These are phyloP conservation scores for Zaprionus lineosus DNA, from an alignment of 2,888 invertebrate genomes.

Conservation along the genomic window DNA sequence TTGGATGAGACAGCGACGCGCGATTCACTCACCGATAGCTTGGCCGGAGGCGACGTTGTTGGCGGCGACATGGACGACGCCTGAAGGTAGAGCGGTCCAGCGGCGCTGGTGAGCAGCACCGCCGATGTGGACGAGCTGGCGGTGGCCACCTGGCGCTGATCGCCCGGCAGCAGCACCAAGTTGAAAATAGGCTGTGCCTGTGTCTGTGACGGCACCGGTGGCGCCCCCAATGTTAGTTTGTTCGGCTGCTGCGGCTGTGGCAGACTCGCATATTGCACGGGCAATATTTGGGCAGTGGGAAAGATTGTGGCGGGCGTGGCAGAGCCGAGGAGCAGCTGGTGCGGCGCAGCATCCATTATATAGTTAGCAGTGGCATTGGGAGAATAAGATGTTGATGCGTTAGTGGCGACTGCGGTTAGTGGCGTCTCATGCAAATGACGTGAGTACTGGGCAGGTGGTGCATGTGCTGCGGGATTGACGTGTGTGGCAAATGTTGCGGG, in stretches of 20 bases:
- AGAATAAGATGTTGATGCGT: slow-evolving; percentile 75
- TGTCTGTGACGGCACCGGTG: slow-evolving; percentile 21
- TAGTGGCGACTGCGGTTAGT: slow-evolving; percentile 71
- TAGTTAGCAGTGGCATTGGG: slow-evolving; percentile 57
- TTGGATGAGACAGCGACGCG: slow-evolving; percentile 26
- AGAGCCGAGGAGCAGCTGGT: slow-evolving; percentile 52
- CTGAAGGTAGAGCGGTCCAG: slow-evolving; percentile 57
- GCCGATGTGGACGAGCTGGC: slow-evolving; percentile 44
- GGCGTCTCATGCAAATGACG: slow-evolving; percentile 68
- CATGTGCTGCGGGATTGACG: too few relatives aligned
- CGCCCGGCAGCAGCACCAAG: slow-evolving; percentile 73
- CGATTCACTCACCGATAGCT: slow-evolving; percentile 82
- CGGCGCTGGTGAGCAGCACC: slow-evolving; percentile 33
- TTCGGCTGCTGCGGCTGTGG: slow-evolving; percentile 82
- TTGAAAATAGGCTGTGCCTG: slow-evolving; percentile 60
- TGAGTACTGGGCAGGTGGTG: slow-evolving; percentile 46
- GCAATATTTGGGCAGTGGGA: slow-evolving; percentile 82
- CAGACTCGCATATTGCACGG: slow-evolving; percentile 82
- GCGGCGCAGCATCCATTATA: slow-evolving; percentile 57
- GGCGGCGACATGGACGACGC: slow-evolving; percentile 34
- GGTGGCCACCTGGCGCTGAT: slow-evolving; percentile 50
- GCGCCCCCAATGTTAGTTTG: slow-evolving; percentile 57
- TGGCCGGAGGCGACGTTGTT: slow-evolving; percentile 48
- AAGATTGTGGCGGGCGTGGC: slow-evolving; percentile 81
- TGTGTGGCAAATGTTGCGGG: slow-evolving; percentile 17